Percentiles rank a stretch among this genome's conserved stretches.
Evolutionary conservation across 2,113 vertebrate genomes (phyloP).

Genomic region (Prietella phreatophila): DNA sequence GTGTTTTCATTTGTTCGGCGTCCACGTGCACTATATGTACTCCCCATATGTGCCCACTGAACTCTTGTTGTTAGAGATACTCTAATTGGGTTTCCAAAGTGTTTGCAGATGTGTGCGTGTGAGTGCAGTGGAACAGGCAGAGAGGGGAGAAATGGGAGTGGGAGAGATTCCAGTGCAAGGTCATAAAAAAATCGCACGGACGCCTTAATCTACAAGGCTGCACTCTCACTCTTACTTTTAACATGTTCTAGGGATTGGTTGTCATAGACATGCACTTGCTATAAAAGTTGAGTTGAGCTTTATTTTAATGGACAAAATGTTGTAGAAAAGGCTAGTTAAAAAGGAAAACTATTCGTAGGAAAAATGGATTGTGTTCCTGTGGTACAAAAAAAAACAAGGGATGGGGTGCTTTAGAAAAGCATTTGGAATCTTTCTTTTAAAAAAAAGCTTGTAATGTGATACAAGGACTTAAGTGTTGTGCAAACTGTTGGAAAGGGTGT

Average conservation of each 20-base stretch:
- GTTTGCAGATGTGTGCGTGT: constrained; percentile 56
- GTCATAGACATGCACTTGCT: background rate
- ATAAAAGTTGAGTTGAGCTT: background rate
- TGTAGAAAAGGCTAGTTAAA: constrained; percentile 8
- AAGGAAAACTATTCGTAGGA: background rate
- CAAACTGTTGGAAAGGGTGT: constrained; percentile 5
- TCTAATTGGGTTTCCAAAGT: constrained; percentile 57
- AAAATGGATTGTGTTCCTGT: background rate
- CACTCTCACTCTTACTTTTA: background rate
- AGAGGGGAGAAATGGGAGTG: constrained; percentile 2
- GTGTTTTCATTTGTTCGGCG: constrained; percentile 41
- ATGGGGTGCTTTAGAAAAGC: background rate
- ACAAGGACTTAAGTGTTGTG: background rate
- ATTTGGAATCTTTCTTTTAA: background rate
- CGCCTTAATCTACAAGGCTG: constrained; percentile 31
- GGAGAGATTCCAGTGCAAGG: constrained; percentile 45
- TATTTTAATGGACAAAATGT: background rate
- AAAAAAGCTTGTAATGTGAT: background rate
- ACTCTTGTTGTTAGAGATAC: constrained; percentile 55
- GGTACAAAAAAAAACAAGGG: background rate
- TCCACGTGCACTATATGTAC: constrained; percentile 32
- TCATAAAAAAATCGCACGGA: constrained; percentile 20
- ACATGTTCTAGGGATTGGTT: background rate
- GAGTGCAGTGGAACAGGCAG: constrained; percentile 19
- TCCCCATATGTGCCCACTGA: constrained; percentile 40